Evolutionary conservation across 2,888 invertebrate species (phyloP).

Genomic region (Augiades crinisus): DNA sequence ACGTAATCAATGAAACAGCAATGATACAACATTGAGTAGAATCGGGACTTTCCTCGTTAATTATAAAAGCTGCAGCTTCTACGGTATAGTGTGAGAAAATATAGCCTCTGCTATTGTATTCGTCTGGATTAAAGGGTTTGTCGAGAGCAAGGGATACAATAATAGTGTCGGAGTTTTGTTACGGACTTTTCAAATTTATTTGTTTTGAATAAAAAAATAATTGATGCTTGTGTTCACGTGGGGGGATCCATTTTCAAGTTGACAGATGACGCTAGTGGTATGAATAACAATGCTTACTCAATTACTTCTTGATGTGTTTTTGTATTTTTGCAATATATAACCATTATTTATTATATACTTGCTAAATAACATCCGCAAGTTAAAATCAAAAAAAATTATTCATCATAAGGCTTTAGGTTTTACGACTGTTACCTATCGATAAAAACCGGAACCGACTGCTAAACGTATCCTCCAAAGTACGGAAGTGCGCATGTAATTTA

Average conservation of each 20-base stretch:
- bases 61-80: neutral
- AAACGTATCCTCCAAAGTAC: no score
- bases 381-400: no score
- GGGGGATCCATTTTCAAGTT: neutral
- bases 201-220: conserved; percentile 17
- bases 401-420: no score
- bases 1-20: no score
- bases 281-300: neutral
- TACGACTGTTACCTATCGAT: no score
- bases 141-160: conserved; percentile 16
- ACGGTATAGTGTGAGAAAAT: neutral
- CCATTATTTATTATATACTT: no score
- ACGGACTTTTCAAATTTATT: conserved; percentile 7
- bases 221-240: conserved; percentile 13
- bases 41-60: neutral
- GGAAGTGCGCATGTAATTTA: no score
- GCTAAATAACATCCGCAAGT: no score
- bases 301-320: neutral
- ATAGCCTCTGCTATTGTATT: conserved; percentile 9
- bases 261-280: neutral
- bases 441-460: no score
- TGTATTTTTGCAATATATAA: no score
- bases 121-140: conserved; percentile 17
- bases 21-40: neutral
- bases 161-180: conserved; percentile 19